phyloP scores from a whole-genome alignment of 2,888 invertebrate species.

The Plebejus melissa region DNA sequence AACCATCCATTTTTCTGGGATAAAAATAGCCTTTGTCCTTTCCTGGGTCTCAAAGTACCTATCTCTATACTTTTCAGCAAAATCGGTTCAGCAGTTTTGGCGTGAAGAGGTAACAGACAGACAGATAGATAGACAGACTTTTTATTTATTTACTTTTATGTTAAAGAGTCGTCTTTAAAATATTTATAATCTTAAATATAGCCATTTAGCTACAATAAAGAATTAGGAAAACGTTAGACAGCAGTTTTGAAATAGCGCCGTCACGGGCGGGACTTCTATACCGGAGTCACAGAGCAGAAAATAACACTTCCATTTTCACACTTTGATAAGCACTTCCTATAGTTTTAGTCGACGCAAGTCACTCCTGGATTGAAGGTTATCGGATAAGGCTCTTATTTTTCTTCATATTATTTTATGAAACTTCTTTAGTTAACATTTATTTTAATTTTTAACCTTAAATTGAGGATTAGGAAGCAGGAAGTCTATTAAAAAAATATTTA shows the following conservation, averaged over 20 bases:
- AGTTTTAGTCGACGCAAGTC: background rate
- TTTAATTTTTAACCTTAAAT: background rate
- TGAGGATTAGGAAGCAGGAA: too few relatives aligned
- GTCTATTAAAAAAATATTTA: too few relatives aligned
- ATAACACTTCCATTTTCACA: conserved; percentile 10
- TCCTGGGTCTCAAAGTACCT: too few relatives aligned
- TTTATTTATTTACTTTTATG: too few relatives aligned
- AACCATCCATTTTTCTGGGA: too few relatives aligned
- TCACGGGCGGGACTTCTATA: background rate
- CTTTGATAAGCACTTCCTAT: background rate
- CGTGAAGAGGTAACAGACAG: background rate
- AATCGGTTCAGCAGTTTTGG: too few relatives aligned
- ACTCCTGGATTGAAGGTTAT: background rate
- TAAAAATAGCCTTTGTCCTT: too few relatives aligned
- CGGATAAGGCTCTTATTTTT: too few relatives aligned
- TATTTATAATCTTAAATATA: background rate
- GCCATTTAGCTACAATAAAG: background rate
- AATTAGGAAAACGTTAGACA: background rate
- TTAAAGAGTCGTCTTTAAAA: background rate
- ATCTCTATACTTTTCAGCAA: too few relatives aligned
- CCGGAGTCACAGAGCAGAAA: conserved; percentile 17
- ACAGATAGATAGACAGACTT: background rate
- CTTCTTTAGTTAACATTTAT: background rate
- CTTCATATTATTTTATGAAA: background rate
- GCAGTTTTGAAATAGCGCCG: conserved; percentile 2